Base-by-base conservation (phyloP, 2,113 vertebrate species). In the Gadus chalcogrammus region DNA sequence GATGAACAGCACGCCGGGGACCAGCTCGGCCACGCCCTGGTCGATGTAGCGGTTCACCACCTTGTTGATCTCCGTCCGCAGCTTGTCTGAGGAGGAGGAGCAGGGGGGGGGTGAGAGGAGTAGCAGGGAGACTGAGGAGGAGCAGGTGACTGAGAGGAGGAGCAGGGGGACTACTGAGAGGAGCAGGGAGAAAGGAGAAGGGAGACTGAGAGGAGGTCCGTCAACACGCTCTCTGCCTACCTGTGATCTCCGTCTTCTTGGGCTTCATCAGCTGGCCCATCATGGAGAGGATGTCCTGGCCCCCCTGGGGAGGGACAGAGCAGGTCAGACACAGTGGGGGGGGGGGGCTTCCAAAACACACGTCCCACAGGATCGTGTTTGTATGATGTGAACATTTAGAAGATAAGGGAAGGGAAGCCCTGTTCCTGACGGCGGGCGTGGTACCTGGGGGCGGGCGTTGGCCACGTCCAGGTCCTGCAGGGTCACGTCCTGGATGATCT, bases 211-310 rank as follows among this genome's bases (percentile, higher is more conserved):
- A 24, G 24, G 24, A 24, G 24, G 24, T 5, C 31, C 31, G 31
- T 35, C 31, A 35, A 35, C 31, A 35, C 31, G 6, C 31, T 61
- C 7, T 61, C 53, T 64, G 31, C 56, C 8, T 81, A 99, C 97
- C 97, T 83, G 97, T 99, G 77, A 99, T 99, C 89, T 99, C 97
- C 0, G 97, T 99, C 91, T 99, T 99, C 91, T 98, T 99, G 42
- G 97, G 96, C 79, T 99, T 99, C 97, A 99, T 99, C 72, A 99
- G 73, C 72, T 99, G 97, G 67, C 97, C 97, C 97, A 99, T 99
- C 97, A 99, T 98, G 62, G 97, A 99, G 53, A 99, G 93, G 77
- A 99, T 98, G 75, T 99, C 97, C 82, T 99, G 97, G 6, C 97
- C 97, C 52, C 97, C 97, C 97, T 99, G 83, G 27, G 65, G 8